phyloP scores from a whole-genome alignment of 2,888 invertebrate genomes.

The Synergus laeviventris region DNA sequence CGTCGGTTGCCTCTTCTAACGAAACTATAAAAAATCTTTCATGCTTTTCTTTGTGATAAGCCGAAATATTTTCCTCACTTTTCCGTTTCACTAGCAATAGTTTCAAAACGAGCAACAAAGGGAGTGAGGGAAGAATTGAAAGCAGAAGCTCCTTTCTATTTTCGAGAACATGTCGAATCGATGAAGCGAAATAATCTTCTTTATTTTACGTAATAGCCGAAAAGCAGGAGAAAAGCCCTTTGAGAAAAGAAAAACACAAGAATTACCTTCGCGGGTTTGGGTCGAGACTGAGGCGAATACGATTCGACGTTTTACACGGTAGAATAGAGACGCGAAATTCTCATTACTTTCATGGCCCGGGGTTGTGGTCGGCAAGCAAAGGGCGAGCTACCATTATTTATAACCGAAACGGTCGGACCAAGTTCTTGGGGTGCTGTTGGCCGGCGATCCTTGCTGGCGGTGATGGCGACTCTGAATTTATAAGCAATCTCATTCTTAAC shows the following conservation, averaged over 20 bases:
- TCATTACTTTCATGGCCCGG: conserved; percentile 61
- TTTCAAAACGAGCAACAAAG: conserved; percentile 24
- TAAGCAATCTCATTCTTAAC: conserved; percentile 53
- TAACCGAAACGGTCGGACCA: conserved; percentile 62
- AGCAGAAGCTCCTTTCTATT: conserved; percentile 12
- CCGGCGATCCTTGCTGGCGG: conserved; percentile 42
- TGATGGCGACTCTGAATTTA: conserved; percentile 54
- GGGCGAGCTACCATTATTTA: conserved; percentile 65
- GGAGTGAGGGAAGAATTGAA: not conserved
- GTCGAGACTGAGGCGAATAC: conserved; percentile 33
- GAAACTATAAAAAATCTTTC: not conserved
- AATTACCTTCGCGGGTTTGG: not conserved
- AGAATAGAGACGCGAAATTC: conserved; percentile 59
- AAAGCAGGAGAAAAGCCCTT: conserved; percentile 38
- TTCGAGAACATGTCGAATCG: conserved; percentile 8
- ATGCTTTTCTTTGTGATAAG: conserved; percentile 1
- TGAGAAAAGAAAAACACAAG: conserved; percentile 35
- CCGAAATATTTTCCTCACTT: conserved; percentile 30
- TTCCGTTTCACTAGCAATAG: conserved; percentile 16
- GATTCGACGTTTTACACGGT: conserved; percentile 43
- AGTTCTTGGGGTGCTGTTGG: conserved; percentile 55
- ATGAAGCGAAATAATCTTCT: conserved; percentile 38
- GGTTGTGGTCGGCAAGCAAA: conserved; percentile 46
- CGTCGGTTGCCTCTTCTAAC: not conserved
- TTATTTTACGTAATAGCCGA: conserved; percentile 36